Conservation (phyloP, 2,888 invertebrate species). For the Agrochola lota region DNA sequence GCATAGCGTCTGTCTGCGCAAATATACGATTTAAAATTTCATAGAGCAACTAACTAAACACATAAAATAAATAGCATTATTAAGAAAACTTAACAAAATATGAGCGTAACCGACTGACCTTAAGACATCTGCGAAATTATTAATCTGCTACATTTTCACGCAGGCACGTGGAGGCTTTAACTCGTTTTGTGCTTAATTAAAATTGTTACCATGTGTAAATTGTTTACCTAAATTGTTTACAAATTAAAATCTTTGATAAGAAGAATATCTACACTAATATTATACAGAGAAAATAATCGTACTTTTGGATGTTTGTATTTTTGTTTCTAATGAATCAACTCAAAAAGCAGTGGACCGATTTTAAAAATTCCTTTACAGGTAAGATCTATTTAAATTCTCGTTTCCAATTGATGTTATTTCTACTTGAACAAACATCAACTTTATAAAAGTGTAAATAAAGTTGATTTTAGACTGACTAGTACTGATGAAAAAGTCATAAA, state of each 20-base stretch:
- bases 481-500: too few species aligned
- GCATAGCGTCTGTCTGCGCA: neutral
- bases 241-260: neutral
- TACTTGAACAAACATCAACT: too few species aligned
- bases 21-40: too few species aligned
- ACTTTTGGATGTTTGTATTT: too few species aligned
- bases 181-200: conserved; percentile 10
- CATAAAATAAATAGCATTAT: neutral
- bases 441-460: too few species aligned
- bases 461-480: too few species aligned
- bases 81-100: neutral
- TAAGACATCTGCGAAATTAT: conserved; percentile 13
- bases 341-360: too few species aligned
- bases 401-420: too few species aligned
- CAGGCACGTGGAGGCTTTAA: neutral
- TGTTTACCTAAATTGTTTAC: neutral
- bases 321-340: too few species aligned
- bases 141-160: conserved; percentile 8
- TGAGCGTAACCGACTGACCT: conserved; percentile 6
- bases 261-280: neutral
- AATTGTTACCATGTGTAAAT: conserved; percentile 3
- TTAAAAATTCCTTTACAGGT: too few species aligned
- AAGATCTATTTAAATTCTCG: too few species aligned
- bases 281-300: too few species aligned
- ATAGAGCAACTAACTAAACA: neutral